Evolutionary conservation across 2,888 invertebrate species (phyloP).

Genomic region (Drosophila conformis): DNA sequence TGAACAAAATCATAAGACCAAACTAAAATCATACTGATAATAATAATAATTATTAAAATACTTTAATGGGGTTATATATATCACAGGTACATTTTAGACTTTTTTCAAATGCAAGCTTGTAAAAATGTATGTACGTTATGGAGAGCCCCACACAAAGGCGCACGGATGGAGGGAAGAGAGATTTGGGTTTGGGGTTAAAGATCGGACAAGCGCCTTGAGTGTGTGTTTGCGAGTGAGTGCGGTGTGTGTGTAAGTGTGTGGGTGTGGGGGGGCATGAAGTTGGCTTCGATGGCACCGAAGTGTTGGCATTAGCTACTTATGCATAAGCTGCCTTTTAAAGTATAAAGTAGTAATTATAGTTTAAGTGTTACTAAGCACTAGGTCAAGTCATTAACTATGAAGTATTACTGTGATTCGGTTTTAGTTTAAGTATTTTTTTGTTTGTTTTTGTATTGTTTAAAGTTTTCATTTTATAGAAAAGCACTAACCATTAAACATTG

Average conservation of each 20-base stretch:
- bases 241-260: slow-evolving; percentile 4
- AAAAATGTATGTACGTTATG: slow-evolving; percentile 77
- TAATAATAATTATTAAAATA: slow-evolving; percentile 63
- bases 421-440: slow-evolving; percentile 31
- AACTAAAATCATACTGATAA: slow-evolving; percentile 34
- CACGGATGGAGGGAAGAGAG: not conserved
- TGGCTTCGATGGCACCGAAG: slow-evolving; percentile 59
- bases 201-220: slow-evolving; percentile 21
- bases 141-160: slow-evolving; percentile 38
- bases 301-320: slow-evolving; percentile 44
- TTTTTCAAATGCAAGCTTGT: slow-evolving; percentile 78
- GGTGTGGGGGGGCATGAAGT: slow-evolving; percentile 18
- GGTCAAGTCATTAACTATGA: slow-evolving; percentile 61
- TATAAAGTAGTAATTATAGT: slow-evolving; percentile 37
- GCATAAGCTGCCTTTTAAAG: slow-evolving; percentile 31
- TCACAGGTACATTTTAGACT: slow-evolving; percentile 85
- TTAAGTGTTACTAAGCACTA: slow-evolving; percentile 54
- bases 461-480: slow-evolving; percentile 70
- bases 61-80: slow-evolving; percentile 82
- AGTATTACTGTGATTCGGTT: slow-evolving; percentile 52
- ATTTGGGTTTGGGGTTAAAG: slow-evolving; percentile 1
- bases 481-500: slow-evolving; percentile 82
- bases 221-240: slow-evolving; percentile 1
- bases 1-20: slow-evolving; percentile 29
- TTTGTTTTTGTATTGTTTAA: slow-evolving; percentile 21